Evolutionary conservation across 2,113 vertebrate genomes (phyloP).

Genomic region (Myrmecophaga tridactyla): DNA sequence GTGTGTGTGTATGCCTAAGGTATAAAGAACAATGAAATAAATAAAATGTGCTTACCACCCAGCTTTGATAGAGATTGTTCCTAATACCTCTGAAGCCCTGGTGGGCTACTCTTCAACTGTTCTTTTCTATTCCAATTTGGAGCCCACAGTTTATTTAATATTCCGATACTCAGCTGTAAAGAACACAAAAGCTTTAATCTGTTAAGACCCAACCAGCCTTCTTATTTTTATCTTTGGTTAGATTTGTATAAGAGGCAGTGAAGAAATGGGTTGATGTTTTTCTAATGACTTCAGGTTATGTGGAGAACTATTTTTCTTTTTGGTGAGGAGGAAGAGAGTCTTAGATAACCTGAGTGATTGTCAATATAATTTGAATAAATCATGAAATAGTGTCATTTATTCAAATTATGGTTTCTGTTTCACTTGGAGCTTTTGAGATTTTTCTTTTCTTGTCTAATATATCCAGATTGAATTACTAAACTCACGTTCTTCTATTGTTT

Average conservation of each 20-base stretch:
- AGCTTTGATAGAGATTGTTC: neutral
- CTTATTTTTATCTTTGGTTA: conserved; percentile 27
- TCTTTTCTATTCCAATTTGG: neutral
- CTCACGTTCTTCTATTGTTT: neutral
- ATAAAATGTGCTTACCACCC: neutral
- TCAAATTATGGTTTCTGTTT: conserved; percentile 24
- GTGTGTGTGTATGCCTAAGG: neutral
- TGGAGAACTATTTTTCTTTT: neutral
- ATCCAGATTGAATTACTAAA: neutral
- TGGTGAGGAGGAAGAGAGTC: neutral
- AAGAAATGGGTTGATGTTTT: conserved; percentile 5
- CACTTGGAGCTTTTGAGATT: neutral
- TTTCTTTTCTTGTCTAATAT: neutral
- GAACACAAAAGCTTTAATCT: neutral
- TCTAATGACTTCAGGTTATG: neutral
- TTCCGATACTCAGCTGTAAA: conserved; percentile 17
- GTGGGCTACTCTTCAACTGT: neutral
- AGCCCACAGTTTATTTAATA: neutral
- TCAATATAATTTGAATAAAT: conserved; percentile 12
- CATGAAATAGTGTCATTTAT: conserved; percentile 21
- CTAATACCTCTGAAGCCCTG: neutral
- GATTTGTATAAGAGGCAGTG: neutral
- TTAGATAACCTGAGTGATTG: neutral
- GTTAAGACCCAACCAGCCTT: neutral
- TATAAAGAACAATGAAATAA: conserved; percentile 14